Base-by-base conservation (phyloP, 2,797 vertebrate genomes). In the Micromesistius poutassou region DNA sequence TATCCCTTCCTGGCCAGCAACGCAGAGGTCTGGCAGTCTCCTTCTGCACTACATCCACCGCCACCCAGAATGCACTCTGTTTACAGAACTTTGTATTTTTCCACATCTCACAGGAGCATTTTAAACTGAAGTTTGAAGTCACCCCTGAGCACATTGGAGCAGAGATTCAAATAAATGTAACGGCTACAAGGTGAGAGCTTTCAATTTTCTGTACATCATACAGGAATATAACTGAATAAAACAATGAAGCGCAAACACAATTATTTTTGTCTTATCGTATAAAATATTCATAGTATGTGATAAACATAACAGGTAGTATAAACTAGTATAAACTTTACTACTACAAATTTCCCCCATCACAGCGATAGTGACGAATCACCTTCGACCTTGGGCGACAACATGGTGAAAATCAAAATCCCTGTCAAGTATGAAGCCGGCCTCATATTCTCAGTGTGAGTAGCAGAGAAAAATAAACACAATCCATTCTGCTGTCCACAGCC, bases 331-430 rank as follows among this genome's bases (percentile, higher is more conserved):
- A n/a, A n/a, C n/a, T n/a, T n/a, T n/a, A n/a, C n/a, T 7, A 14
- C 14, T 30, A 16, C 5, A 1, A 9, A 72, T 31, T 73, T 30
- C n/a, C 73, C n/a, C 66, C 10, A n/a, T 91, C 88, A 78, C 83
- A 99, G 98, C 91, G 98, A 99, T 93, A 98, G 97, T 2, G 97
- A 98, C 76, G 97, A 98, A 85, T 86, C 90, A 22, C 30, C 81
- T 0, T 93, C 94, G 4, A 93, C 92, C 0, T 82, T 96, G 74
- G 12, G 28, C n/a, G 95, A 98, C 86, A 98, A 98, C 89, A 85
- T 79, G 55, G 93, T 90, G 78, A 89, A 87, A 1, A 91, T 99
- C 86, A 90, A 90, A 82, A 95, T 98, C 82, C 95, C 96, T 42
- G 94, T 98, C 75, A 95, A 93, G 87, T 97, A 98, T 22, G 93